These are phyloP conservation scores for Acleris literana DNA, from an alignment of 2,888 invertebrate genomes.

Conservation along the genomic window DNA sequence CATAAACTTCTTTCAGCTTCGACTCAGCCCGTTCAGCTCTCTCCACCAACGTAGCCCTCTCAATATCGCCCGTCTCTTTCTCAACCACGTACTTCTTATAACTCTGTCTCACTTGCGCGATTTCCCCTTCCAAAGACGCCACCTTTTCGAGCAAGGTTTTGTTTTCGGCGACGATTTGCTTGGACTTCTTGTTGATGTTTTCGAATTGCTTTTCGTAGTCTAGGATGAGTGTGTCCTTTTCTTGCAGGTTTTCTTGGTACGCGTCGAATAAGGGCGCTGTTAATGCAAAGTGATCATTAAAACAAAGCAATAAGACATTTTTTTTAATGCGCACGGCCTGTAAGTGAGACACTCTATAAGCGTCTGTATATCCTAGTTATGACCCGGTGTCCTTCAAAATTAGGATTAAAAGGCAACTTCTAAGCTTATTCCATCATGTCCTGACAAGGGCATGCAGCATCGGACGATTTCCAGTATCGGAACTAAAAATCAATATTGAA, in stretches of 20 bases:
- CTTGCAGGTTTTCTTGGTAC: conserved; percentile 90
- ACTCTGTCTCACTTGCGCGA: conserved; percentile 66
- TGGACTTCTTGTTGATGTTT: conserved; percentile 87
- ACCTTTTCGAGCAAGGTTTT: conserved; percentile 81
- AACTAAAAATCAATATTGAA: too few relatives aligned
- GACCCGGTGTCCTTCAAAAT: too few relatives aligned
- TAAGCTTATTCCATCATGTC: too few relatives aligned
- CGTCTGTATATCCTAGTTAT: too few relatives aligned
- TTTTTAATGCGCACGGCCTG: too few relatives aligned
- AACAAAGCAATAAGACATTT: too few relatives aligned
- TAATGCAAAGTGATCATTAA: conserved; percentile 38
- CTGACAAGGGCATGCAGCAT: too few relatives aligned
- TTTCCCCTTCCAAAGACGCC: conserved; percentile 59
- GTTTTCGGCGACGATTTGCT: conserved; percentile 88
- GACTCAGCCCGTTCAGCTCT: conserved; percentile 88
- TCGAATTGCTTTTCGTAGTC: conserved; percentile 89
- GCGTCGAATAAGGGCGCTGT: conserved; percentile 88
- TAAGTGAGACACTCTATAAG: too few relatives aligned
- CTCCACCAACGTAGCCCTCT: conserved; percentile 80
- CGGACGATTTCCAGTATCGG: too few relatives aligned
- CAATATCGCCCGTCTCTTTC: conserved; percentile 74
- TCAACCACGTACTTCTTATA: conserved; percentile 70
- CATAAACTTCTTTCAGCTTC: conserved; percentile 89
- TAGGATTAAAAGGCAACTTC: too few relatives aligned
- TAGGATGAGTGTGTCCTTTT: conserved; percentile 88